Conservation (phyloP, 2,888 invertebrate genomes). For the Cyclophora punctaria region DNA sequence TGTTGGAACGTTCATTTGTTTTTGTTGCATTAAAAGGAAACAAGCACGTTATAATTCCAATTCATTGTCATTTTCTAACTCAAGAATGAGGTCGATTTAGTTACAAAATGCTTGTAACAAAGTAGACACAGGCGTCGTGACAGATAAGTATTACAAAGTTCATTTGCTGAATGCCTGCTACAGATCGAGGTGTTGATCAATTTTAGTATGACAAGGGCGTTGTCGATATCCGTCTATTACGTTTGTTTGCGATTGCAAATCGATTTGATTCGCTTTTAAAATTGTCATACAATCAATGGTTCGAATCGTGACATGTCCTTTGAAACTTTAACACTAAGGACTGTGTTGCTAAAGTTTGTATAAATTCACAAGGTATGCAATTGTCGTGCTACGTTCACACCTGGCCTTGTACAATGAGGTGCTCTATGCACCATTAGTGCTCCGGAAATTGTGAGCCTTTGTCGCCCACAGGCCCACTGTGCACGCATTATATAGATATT, state of each 20-base stretch:
- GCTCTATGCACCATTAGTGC: slow-evolving; percentile 53
- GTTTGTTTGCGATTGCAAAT: slow-evolving; percentile 47
- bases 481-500: slow-evolving; percentile 25
- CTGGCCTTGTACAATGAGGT: slow-evolving; percentile 57
- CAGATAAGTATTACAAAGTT: slow-evolving; percentile 20
- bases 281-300: slow-evolving; percentile 46
- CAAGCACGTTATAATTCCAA: too few species aligned
- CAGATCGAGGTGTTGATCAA: slow-evolving; percentile 27
- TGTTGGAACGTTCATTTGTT: too few species aligned
- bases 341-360: slow-evolving; percentile 45
- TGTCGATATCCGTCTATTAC: slow-evolving; percentile 57
- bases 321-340: slow-evolving; percentile 41
- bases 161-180: slow-evolving; percentile 24
- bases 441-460: slow-evolving; percentile 62
- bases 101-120: slow-evolving; percentile 15
- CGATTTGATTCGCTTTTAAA: slow-evolving; percentile 66
- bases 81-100: slow-evolving; percentile 11
- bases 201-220: slow-evolving; percentile 54
- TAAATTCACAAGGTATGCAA: slow-evolving; percentile 55
- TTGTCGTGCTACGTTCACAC: slow-evolving; percentile 62
- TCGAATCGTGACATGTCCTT: slow-evolving; percentile 31
- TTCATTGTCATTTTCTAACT: background rate
- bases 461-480: slow-evolving; percentile 28
- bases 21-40: too few species aligned
- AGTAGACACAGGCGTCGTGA: slow-evolving; percentile 17